These are phyloP conservation scores for Macaria liturata DNA, from an alignment of 2,888 invertebrate species.

Conservation along the genomic window DNA sequence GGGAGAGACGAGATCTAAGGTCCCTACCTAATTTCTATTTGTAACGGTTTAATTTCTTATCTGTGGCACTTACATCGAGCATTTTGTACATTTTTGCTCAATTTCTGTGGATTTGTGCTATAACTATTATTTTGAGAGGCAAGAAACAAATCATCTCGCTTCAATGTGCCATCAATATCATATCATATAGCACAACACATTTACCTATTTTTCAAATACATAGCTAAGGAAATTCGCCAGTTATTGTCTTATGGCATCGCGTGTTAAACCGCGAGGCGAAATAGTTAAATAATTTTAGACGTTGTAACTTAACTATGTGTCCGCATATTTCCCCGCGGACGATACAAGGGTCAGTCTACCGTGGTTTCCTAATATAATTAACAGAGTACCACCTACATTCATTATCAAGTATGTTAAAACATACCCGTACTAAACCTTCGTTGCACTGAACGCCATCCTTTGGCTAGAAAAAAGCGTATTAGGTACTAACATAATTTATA, in stretches of 20 bases:
- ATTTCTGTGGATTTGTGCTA: no score
- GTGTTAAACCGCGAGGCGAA: not conserved
- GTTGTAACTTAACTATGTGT: constrained; percentile 8
- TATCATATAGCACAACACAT: no score
- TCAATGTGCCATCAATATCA: no score
- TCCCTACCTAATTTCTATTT: constrained; percentile 5
- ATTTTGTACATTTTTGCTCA: no score
- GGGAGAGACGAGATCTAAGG: constrained; percentile 11
- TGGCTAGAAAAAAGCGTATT: no score
- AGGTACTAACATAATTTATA: no score
- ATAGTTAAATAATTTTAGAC: constrained; percentile 1
- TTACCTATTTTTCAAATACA: no score
- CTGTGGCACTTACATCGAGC: not conserved
- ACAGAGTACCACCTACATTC: not conserved
- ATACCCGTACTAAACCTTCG: not conserved
- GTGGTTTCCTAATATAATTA: constrained; percentile 2
- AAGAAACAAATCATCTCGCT: no score
- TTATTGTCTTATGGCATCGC: no score
- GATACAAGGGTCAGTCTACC: constrained; percentile 5
- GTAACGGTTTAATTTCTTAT: not conserved
- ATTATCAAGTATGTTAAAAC: not conserved
- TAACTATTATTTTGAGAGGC: no score
- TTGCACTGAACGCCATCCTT: no score
- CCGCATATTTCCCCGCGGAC: constrained; percentile 16
- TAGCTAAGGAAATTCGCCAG: no score